phyloP scores from a whole-genome alignment of 2,888 invertebrate genomes.

The Melieria crassipennis region DNA sequence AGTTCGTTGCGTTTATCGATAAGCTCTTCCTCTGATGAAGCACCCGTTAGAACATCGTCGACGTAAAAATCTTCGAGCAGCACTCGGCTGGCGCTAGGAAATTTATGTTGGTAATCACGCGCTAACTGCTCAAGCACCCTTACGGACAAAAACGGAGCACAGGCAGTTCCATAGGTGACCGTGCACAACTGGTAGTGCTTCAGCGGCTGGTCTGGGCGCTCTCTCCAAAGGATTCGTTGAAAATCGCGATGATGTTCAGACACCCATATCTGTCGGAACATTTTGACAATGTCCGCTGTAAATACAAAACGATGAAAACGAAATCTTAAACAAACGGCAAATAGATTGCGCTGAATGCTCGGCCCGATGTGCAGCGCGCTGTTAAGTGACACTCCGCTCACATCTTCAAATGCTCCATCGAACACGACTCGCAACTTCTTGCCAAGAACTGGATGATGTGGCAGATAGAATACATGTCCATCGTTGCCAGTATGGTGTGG shows the following conservation, averaged over 20 bases:
- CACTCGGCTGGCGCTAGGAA: constrained; percentile 33
- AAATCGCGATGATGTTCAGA: constrained; percentile 32
- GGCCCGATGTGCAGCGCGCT: constrained; percentile 29
- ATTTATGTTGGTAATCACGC: constrained; percentile 25
- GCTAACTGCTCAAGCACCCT: constrained; percentile 39
- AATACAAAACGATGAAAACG: constrained; percentile 25
- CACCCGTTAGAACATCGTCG: constrained; percentile 40
- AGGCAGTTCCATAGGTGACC: constrained; percentile 41
- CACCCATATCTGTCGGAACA: constrained; percentile 40
- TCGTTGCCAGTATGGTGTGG: too few relatives aligned
- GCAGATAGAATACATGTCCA: constrained; percentile 20
- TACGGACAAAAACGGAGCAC: constrained; percentile 38
- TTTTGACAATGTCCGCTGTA: constrained; percentile 29
- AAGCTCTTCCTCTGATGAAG: constrained; percentile 26
- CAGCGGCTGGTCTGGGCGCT: constrained; percentile 9
- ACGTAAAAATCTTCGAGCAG: constrained; percentile 40
- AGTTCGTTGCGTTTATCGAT: background rate
- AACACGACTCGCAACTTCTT: constrained; percentile 37
- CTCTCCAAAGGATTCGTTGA: constrained; percentile 41
- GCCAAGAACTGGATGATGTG: constrained; percentile 37
- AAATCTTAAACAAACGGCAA: constrained; percentile 28
- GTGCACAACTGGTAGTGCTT: constrained; percentile 39
- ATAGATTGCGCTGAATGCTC: constrained; percentile 25
- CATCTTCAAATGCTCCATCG: constrained; percentile 28
- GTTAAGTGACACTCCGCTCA: constrained; percentile 25